Evolutionary conservation across 2,797 vertebrate genomes (phyloP).

Genomic region (Lindbergichthys nudifrons): DNA sequence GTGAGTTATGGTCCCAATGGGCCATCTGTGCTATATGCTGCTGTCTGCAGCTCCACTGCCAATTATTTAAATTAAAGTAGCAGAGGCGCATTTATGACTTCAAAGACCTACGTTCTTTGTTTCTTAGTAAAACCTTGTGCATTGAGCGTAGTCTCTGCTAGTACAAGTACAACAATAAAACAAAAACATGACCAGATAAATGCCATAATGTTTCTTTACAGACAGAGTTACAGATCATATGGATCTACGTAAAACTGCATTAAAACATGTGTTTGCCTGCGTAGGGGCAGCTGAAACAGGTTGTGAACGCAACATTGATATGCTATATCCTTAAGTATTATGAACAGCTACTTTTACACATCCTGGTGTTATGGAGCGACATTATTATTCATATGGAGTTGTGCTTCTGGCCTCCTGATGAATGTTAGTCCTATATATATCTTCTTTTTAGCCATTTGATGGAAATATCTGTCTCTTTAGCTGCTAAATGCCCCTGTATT

Average conservation of each 20-base stretch:
- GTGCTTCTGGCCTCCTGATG: not conserved
- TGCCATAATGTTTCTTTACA: no score
- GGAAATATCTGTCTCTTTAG: no score
- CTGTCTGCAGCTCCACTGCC: constrained; percentile 35
- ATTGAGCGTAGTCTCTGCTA: not conserved
- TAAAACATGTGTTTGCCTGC: not conserved
- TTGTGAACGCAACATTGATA: no score
- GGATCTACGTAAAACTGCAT: not conserved
- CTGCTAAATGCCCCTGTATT: not conserved
- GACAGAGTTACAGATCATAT: not conserved
- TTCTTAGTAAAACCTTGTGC: constrained; percentile 2
- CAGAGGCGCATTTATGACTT: not conserved
- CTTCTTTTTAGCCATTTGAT: no score
- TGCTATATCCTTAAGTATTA: no score
- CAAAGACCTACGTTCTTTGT: not conserved
- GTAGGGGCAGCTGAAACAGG: no score
- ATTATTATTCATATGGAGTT: no score
- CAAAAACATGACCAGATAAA: no score
- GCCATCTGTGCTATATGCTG: constrained; percentile 47
- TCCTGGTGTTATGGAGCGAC: not conserved
- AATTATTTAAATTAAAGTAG: constrained; percentile 32
- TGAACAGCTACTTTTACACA: not conserved
- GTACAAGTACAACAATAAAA: no score
- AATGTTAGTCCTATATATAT: not conserved
- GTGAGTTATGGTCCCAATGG: constrained; percentile 54